Base-by-base conservation (phyloP, 2,113 vertebrate genomes). In the Larimichthys polyactis region DNA sequence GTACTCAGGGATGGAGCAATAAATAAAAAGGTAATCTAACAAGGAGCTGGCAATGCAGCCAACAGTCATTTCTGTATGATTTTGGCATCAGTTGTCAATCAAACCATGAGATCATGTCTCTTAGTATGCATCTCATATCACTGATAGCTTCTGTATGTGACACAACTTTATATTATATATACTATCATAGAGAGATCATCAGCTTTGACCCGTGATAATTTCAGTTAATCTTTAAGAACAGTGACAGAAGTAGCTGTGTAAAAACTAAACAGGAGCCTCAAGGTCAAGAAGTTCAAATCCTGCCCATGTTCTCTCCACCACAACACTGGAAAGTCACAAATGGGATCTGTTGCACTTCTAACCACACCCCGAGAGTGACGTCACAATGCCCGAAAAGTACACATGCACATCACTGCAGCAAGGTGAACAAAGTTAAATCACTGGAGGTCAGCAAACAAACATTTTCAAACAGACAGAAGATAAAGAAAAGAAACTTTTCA, bases 401-500 rank as follows among this genome's bases (percentile, higher is more conserved):
- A 11, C 14, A 32, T 24, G 16, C 14, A n/a, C 10, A 8, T n/a
- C 15, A 46, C 29, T 52, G 16, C 32, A 29, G 6, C 7, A 20
- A 62, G 12, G 29, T 15, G 15, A 77, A 48, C 11, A 22, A 57
- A 54, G 11, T 22, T 19, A 40, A 27, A 46, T 29, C 1, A 16
- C 20, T 24, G 36, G 36, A 40, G 36, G 36, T 40, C 36, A 36
- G 36, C 36, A 36, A 36, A 36, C 36, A 36, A 36, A 36, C 36
- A 40, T 40, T 40, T 40, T 40, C 36, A 40, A 40, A 65, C 16
- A 32, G 44, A 36, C 22, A 27, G 54, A 64, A 24, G 63, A 73
- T 20, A 57, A 48, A 57, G 27, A 29, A 67, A 49, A 74, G 43
- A 73, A 66, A 72, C 27, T 57, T 78, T 83, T 77, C 24, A 63